Evolutionary conservation across 1,140 invertebrate genomes (phyloP).

Genomic region (Mizuhopecten yessoensis): DNA sequence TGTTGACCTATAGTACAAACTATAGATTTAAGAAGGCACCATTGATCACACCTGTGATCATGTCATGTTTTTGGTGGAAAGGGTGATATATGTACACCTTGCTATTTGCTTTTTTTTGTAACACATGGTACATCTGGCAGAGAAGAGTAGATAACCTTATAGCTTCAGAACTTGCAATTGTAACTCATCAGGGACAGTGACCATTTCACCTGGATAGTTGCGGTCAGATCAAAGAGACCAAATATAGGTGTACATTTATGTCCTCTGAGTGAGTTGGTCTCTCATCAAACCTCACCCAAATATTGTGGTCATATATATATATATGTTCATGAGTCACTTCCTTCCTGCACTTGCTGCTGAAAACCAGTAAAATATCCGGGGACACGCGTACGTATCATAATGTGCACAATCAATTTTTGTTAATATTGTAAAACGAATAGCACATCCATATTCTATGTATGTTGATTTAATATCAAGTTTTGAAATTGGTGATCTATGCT

Average conservation of each 20-base stretch:
- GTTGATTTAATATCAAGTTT: not conserved
- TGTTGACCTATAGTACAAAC: no score
- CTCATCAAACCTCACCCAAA: not conserved
- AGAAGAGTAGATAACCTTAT: no score
- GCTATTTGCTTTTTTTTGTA: no score
- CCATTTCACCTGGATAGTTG: constrained; percentile 9
- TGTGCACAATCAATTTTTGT: not conserved
- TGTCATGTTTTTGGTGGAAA: no score
- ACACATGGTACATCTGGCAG: no score
- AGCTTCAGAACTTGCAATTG: no score
- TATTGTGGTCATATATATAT: not conserved
- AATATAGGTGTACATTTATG: not conserved
- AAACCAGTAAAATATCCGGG: not conserved
- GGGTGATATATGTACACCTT: no score
- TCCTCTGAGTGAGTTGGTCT: not conserved
- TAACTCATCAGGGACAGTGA: constrained; percentile 10
- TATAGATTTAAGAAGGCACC: no score
- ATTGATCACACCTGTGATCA: no score
- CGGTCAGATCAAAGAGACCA: constrained; percentile 31
- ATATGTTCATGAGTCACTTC: not conserved
- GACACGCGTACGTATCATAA: not conserved
- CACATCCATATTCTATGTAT: not conserved
- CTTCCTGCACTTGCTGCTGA: not conserved
- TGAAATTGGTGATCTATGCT: not conserved
- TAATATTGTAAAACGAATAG: not conserved